Evolutionary conservation across 2,113 vertebrate genomes (phyloP).

Genomic region (Numenius arquata): DNA sequence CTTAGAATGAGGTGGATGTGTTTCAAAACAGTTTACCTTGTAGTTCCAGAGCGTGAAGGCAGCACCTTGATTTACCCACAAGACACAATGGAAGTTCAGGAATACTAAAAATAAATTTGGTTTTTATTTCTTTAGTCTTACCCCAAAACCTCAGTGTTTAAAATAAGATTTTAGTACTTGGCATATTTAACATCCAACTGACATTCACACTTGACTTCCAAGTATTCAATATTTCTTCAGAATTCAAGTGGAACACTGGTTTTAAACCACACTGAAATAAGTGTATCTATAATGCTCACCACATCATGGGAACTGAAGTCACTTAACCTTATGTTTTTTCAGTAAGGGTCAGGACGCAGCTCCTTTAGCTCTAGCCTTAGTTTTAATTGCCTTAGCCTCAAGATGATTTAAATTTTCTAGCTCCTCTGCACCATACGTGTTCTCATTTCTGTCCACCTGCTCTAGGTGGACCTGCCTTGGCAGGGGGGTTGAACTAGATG

Average conservation of each 20-base stretch:
- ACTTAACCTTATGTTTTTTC: neutral
- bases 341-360: neutral
- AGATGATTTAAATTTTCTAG: neutral
- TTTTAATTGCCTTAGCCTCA: neutral
- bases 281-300: neutral
- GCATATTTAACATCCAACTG: neutral
- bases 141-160: neutral
- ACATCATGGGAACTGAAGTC: neutral
- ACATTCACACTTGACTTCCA: neutral
- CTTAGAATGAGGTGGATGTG: neutral
- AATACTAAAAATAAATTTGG: neutral
- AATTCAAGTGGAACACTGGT: neutral
- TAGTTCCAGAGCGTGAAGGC: neutral
- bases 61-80: neutral
- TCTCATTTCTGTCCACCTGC: neutral
- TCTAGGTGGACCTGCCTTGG: no score
- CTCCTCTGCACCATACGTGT: neutral
- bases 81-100: neutral
- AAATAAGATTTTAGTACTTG: neutral
- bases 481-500: no score
- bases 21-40: neutral
- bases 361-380: neutral
- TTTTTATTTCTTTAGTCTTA: neutral
- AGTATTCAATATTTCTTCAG: neutral
- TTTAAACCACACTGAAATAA: neutral